Conservation (phyloP, 2,797 vertebrate genomes). For the Peromyscus nudipes region DNA sequence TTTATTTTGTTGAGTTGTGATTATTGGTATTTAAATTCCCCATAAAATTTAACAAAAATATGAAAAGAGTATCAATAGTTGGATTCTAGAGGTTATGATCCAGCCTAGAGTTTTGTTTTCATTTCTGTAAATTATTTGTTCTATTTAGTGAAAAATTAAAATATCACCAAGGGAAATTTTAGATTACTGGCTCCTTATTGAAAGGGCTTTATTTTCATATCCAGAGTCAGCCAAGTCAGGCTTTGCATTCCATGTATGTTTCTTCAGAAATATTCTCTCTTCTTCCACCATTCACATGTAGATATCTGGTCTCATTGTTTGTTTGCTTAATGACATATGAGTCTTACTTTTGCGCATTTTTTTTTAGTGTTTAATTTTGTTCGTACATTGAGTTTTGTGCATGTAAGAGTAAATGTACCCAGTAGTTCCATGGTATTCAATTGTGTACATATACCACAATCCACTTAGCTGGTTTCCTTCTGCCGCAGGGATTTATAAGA, state of each 20-base stretch:
- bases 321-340: neutral
- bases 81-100: neutral
- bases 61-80: neutral
- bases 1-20: slow-evolving; percentile 21
- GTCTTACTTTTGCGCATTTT: neutral
- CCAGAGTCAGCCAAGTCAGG: neutral
- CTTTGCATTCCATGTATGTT: neutral
- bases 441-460: neutral
- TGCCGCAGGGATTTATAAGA: neutral
- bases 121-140: slow-evolving; percentile 31
- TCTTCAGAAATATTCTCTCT: slow-evolving; percentile 8
- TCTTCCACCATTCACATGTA: neutral
- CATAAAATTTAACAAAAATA: neutral
- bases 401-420: neutral
- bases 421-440: neutral
- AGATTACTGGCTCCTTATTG: neutral
- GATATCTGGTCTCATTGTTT: neutral
- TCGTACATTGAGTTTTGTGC: neutral
- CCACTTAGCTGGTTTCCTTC: neutral
- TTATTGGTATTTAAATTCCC: neutral
- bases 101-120: neutral
- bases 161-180: neutral
- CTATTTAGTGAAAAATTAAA: slow-evolving; percentile 47
- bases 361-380: neutral
- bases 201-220: slow-evolving; percentile 7